Conservation (phyloP, 2,113 vertebrate species). For the Trogon melanurus region DNA sequence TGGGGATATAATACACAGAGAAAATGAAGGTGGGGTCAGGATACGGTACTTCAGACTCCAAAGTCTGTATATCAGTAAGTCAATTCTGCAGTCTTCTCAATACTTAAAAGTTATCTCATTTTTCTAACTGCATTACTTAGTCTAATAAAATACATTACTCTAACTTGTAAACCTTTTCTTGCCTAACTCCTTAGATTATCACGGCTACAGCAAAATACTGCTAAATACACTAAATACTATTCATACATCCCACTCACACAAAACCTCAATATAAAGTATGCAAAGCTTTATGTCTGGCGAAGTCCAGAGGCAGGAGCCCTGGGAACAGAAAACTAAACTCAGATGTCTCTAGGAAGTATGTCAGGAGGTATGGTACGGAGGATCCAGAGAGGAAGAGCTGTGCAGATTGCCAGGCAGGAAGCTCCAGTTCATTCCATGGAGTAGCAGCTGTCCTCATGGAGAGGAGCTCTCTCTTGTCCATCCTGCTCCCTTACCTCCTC, state of each 20-base stretch:
- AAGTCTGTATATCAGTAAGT: not conserved
- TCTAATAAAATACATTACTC: not conserved
- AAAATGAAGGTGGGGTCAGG: not conserved
- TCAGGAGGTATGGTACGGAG: accelerated
- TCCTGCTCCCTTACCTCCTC: not conserved
- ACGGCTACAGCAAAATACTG: not conserved
- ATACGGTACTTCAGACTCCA: not conserved
- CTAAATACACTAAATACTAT: not conserved
- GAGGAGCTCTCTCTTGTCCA: not conserved
- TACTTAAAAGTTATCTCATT: not conserved
- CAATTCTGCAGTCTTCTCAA: not conserved
- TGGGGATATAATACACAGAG: not conserved
- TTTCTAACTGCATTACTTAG: not conserved
- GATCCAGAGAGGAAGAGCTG: not conserved
- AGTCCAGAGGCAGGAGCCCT: not conserved
- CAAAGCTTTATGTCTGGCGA: not conserved
- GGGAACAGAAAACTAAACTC: not conserved
- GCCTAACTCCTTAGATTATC: not conserved
- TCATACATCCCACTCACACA: not conserved
- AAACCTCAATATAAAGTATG: not conserved
- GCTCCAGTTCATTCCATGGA: not conserved
- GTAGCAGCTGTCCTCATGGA: not conserved
- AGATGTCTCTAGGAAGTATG: accelerated
- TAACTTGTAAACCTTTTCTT: not conserved
- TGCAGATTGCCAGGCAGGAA: not conserved